A percentile compares a stretch with the other conserved stretches of the same genome.
phyloP scores from a whole-genome alignment of 2,113 vertebrate species.

The Garra rufa region DNA sequence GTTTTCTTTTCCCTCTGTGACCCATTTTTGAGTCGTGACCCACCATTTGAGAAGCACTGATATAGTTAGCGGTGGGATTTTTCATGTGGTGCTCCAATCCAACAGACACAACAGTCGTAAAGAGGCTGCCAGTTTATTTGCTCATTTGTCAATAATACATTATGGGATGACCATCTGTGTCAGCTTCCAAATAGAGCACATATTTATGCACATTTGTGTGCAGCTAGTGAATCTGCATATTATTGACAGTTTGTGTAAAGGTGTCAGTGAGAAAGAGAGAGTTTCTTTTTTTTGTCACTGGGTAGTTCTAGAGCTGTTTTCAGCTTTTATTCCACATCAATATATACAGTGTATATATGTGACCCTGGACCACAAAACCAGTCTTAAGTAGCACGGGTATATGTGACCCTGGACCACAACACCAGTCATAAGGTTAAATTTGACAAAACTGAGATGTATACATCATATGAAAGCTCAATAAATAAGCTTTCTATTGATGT shows the following conservation, averaged over 20 bases:
- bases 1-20: not conserved
- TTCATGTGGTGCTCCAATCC: slow-evolving; percentile 2
- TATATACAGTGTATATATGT: not conserved
- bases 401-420: too few relatives aligned
- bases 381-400: too few relatives aligned
- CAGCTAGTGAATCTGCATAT: not conserved
- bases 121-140: slow-evolving; percentile 20
- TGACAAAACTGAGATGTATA: too few relatives aligned
- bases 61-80: slow-evolving; percentile 15
- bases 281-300: not conserved
- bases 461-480: too few relatives aligned
- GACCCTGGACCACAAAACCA: too few relatives aligned
- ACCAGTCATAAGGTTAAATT: too few relatives aligned
- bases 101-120: slow-evolving; percentile 19
- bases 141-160: slow-evolving; percentile 30
- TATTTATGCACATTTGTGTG: slow-evolving; percentile 6
- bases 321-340: not conserved
- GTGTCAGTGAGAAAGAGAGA: not conserved
- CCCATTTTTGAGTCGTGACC: not conserved
- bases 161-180: not conserved
- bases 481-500: too few relatives aligned
- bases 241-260: slow-evolving; percentile 3
- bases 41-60: not conserved
- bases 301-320: not conserved
- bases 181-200: slow-evolving; percentile 16